phyloP scores from a whole-genome alignment of 1,140 invertebrate genomes.

The Drosophila pectinifera region DNA sequence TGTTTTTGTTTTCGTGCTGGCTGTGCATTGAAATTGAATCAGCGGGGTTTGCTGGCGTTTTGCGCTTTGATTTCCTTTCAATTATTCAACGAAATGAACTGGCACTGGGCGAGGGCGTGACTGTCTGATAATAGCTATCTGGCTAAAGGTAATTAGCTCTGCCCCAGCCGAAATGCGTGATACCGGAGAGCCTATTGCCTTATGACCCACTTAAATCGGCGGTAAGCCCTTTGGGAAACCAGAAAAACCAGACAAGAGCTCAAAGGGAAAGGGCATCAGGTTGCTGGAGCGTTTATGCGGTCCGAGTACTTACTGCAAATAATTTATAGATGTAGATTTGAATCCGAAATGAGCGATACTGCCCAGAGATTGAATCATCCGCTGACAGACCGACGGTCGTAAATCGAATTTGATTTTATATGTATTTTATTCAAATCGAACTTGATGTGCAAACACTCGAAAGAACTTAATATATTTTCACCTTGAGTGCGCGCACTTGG shows the following conservation, averaged over 20 bases:
- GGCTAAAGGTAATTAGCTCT: conserved; percentile 32
- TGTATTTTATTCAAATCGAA: conserved; percentile 63
- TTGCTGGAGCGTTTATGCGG: conserved; percentile 14
- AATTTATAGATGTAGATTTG: conserved; percentile 13
- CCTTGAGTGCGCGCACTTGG: conserved; percentile 77
- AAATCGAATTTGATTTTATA: conserved; percentile 68
- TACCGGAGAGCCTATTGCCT: conserved; percentile 46
- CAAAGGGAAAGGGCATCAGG: conserved; percentile 34
- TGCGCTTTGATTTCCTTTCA: conserved; percentile 64
- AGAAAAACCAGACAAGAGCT: conserved; percentile 36
- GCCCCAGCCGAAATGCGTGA: conserved; percentile 15
- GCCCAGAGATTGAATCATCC: conserved; percentile 37
- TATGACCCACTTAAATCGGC: conserved; percentile 59
- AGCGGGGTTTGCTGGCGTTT: conserved; percentile 23
- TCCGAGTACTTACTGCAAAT: conserved; percentile 26
- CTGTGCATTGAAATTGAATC: conserved; percentile 45
- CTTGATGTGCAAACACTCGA: conserved; percentile 63
- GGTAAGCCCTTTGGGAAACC: conserved; percentile 57
- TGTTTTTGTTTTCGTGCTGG: neutral
- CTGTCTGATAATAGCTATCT: conserved; percentile 49
- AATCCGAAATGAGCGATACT: conserved; percentile 13
- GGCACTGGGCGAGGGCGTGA: conserved; percentile 25
- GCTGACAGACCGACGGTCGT: conserved; percentile 31
- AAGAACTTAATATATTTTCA: conserved; percentile 80
- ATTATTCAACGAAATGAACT: conserved; percentile 61